These are phyloP conservation scores for Onychostruthus taczanowskii DNA, from an alignment of 2,113 vertebrate genomes.

Conservation along the genomic window DNA sequence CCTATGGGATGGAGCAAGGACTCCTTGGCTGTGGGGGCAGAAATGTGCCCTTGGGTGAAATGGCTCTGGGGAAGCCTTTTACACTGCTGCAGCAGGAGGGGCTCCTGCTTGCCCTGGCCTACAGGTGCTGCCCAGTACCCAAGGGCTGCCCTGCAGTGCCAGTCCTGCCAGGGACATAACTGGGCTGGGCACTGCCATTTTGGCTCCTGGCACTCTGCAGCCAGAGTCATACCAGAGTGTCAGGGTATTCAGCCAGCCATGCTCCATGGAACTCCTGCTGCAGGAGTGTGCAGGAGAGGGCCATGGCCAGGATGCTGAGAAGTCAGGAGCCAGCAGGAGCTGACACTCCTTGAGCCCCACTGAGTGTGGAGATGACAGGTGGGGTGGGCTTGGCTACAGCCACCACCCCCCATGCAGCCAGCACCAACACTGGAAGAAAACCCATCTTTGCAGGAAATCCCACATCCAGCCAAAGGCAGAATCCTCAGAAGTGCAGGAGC, in stretches of 20 bases:
- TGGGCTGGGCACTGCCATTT: neutral
- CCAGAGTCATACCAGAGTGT: neutral
- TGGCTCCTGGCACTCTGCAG: neutral
- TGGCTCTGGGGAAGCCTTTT: neutral
- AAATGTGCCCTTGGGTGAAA: neutral
- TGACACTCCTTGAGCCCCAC: neutral
- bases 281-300: neutral
- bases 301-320: fast-evolving
- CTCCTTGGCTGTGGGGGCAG: neutral
- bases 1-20: neutral
- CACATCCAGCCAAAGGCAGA: neutral
- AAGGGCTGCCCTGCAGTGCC: neutral
- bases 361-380: fast-evolving
- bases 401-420: neutral
- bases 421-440: neutral
- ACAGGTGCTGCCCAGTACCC: neutral
- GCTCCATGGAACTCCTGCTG: neutral
- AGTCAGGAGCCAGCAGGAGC: neutral
- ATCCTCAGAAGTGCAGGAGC: neutral
- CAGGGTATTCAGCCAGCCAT: fast-evolving
- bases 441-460: neutral
- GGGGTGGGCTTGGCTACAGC: neutral
- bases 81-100: neutral
- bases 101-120: fast-evolving
- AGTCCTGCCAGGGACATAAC: neutral